A percentile compares a stretch with the other conserved stretches of the same genome.
Evolutionary conservation across 2,797 vertebrate genomes (phyloP).

Genomic region (Malacoraja senta): DNA sequence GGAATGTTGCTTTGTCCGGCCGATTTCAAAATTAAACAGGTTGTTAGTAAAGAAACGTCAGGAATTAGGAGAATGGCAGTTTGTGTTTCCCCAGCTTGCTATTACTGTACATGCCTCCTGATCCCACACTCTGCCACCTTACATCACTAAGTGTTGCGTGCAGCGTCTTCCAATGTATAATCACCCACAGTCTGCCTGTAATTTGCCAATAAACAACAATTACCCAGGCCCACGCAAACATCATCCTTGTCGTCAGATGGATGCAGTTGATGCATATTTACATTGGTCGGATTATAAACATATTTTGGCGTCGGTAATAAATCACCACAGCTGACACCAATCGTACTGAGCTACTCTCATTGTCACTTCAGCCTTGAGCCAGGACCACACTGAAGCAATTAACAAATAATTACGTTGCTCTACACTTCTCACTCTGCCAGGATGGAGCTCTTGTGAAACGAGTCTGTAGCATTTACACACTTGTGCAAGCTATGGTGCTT

Average conservation of each 20-base stretch:
- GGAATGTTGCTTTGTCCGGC: neutral
- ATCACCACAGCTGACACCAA: neutral
- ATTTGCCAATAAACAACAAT: neutral
- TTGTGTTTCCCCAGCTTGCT: neutral
- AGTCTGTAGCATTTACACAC: neutral
- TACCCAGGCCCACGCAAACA: neutral
- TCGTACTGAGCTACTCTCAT: neutral
- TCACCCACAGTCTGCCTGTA: neutral
- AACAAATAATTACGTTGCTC: neutral
- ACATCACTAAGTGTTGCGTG: neutral
- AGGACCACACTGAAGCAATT: slow-evolving; percentile 12
- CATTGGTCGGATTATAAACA: neutral
- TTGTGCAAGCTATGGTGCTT: too few species aligned
- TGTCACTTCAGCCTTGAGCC: neutral
- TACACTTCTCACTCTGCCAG: neutral
- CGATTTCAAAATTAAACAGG: neutral
- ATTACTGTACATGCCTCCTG: neutral
- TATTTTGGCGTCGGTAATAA: neutral
- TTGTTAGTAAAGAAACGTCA: neutral
- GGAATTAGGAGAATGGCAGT: too few species aligned
- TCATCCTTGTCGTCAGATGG: neutral
- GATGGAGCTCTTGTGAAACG: neutral
- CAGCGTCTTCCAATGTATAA: neutral
- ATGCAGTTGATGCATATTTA: neutral
- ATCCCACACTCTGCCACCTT: neutral